Base-by-base conservation (phyloP, 2,113 vertebrate genomes). In the Podarcis raffonei region DNA sequence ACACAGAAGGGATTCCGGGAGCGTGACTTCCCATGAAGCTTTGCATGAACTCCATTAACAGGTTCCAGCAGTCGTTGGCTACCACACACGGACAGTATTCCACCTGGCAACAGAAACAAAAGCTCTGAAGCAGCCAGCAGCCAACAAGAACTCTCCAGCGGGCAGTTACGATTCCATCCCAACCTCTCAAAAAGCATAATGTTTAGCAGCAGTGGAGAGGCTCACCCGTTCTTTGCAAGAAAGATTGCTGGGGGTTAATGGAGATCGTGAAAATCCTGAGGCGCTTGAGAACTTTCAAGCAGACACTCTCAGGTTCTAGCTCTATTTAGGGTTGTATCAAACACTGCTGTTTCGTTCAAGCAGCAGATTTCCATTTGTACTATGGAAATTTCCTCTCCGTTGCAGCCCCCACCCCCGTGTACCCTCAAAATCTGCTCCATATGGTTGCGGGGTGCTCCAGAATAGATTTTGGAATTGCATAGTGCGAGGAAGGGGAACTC, bases 41-140 rank as follows among this genome's bases (percentile, higher is more conserved):
- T 94, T 99, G 98, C 96, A 99, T 98, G 95, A 99, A 99, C 95
- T 99, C 99, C 84, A 98, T 97, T 77, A 99, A 97, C 83, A 99
- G 97, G 95, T 98, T 99, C 98, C 98, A 99, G 95, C 98, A 99
- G 95, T 99, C 99, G 2, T 97, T 98, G 85, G 99, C 98, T n/a
- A 99, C 97, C 88, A 99, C 98, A 37, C 98, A 99, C 1, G 99
- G 98, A 81, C 98, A 98, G 92, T 99, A 99, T 85, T 99, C 99
- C 94, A 99, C 98, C 99, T 99, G 93, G 72, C 76, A 48, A 94
- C 71, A 94, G n/a, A 92, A 18, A 85, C 3, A 87, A 74, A 6
- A 86, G 88, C 39, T 11, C 59, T 90, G 83, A 79, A 85, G 42
- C 42, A 66, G 2, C 0, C 0, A 0, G 32, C 32, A 69, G 65